phyloP scores from a whole-genome alignment of 1,140 invertebrate species.

The Propsilocerus akamusi region DNA sequence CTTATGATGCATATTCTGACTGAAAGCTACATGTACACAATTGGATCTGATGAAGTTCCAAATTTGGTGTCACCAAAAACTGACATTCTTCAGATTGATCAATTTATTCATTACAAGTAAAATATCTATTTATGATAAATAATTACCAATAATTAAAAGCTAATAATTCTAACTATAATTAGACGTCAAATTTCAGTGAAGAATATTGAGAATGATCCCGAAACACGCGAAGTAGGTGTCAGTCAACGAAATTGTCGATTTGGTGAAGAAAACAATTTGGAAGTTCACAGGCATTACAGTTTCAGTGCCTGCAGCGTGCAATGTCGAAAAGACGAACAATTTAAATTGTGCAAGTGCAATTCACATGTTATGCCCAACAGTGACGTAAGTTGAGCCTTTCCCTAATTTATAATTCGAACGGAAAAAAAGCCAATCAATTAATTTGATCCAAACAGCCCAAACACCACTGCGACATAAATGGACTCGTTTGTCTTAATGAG shows the following conservation, averaged over 20 bases:
- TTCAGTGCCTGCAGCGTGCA: constrained; percentile 48
- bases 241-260: constrained; percentile 38
- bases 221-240: constrained; percentile 30
- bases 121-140: constrained; percentile 3
- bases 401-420: constrained; percentile 12
- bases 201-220: constrained; percentile 37
- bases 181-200: constrained; percentile 32
- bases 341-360: constrained; percentile 39
- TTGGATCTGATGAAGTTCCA: constrained; percentile 42
- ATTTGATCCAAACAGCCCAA: constrained; percentile 14
- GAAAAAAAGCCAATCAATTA: neutral
- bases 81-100: constrained; percentile 28
- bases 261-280: constrained; percentile 36
- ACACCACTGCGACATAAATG: constrained; percentile 34
- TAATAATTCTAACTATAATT: constrained; percentile 7
- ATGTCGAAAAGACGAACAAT: constrained; percentile 39
- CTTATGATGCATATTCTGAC: constrained; percentile 33
- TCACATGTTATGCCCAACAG: constrained; percentile 44
- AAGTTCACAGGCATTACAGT: constrained; percentile 40
- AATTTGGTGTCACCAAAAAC: constrained; percentile 35
- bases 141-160: neutral
- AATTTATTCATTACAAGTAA: constrained; percentile 31
- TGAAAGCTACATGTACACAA: constrained; percentile 31
- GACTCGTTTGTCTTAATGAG: constrained; percentile 35
- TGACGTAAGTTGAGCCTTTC: constrained; percentile 21